These are phyloP conservation scores for Rhopilema esculentum DNA, from an alignment of 30 jellyfish, hydroid and myxozoan genomes.

Conservation along the genomic window DNA sequence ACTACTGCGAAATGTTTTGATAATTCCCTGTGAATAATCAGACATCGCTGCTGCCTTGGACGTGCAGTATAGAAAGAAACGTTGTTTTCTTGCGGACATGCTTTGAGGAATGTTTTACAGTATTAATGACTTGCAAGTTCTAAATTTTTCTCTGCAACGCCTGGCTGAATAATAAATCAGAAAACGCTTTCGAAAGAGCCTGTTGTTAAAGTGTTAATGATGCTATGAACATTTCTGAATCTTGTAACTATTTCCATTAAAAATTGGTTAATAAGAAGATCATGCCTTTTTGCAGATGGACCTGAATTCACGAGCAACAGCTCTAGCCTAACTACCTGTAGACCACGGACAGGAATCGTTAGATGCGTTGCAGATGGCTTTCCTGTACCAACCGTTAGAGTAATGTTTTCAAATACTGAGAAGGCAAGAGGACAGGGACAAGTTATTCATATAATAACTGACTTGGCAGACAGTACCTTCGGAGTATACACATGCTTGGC, in stretches of 20 bases:
- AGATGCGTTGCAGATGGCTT: conserved; percentile 1
- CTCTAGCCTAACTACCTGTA: background rate
- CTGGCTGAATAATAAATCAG: no score
- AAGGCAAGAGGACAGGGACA: background rate
- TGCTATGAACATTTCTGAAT: no score
- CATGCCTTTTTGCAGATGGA: background rate
- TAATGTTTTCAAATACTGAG: background rate
- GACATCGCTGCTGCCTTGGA: no score
- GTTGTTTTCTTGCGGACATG: no score
- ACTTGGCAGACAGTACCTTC: conserved; percentile 8
- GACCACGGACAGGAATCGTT: background rate
- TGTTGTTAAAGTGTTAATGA: no score
- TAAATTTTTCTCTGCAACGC: no score
- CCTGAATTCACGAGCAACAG: background rate
- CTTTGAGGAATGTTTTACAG: no score
- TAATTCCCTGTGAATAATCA: no score
- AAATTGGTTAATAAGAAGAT: background rate
- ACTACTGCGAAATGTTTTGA: no score
- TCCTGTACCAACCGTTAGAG: conserved; percentile 8
- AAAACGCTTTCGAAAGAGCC: no score
- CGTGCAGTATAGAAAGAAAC: no score
- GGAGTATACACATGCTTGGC: conserved; percentile 5
- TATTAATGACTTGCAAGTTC: no score
- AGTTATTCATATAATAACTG: background rate
- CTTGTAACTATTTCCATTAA: background rate